Evolutionary conservation across 2,113 vertebrate species (phyloP), one percentile per base, ranked within the genome.

Genomic region (Tyto alba): DNA sequence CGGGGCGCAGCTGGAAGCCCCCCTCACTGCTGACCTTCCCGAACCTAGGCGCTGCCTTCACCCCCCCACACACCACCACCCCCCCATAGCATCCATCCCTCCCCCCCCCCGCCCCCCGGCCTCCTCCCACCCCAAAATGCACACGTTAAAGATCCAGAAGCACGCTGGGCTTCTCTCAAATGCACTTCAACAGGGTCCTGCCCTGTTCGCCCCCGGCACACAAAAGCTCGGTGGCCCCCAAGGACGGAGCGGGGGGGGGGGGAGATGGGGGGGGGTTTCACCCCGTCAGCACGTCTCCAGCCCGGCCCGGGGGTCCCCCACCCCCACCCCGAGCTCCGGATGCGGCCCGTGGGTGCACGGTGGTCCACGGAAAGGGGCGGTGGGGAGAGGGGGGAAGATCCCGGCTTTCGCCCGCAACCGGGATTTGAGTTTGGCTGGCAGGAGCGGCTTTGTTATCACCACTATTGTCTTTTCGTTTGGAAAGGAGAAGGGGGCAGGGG

Each of bases 151-250:
- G 71, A 80, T 87, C 68, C 89, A 78, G 76, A 45, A 92, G 86
- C 88, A 71, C 80, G 47, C 36, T 4, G 62, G 88, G 77, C 81
- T 93, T 86, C 87, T 79, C 79, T 66, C 95, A 74, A 91, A 80
- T 38, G 85, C 92, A 50, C 90, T 95, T 74, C 87, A 76, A 82
- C 98, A 98, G 98, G 98, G 98, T 78, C 98, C 98, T 94, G 98
- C 98, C 98, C 98, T 96, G 98, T 50, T 71, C 89, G 83, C 52
- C 36, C 75, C 62, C 56, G 30, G 64, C 87, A 76, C 85, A 80
- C 79, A 89, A 91, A 93, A 85, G 81, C 66, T 63, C 80, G 38
- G 57, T 7, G 80, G 53, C 82, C 57, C 59, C 73, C 27, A 62
- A 85, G 84, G 85, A 57, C 13, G 62, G 29, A 43, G n/a, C n/a